These are phyloP conservation scores for Cryptotermes secundus DNA, from an alignment of 1,140 invertebrate species.

Conservation along the genomic window DNA sequence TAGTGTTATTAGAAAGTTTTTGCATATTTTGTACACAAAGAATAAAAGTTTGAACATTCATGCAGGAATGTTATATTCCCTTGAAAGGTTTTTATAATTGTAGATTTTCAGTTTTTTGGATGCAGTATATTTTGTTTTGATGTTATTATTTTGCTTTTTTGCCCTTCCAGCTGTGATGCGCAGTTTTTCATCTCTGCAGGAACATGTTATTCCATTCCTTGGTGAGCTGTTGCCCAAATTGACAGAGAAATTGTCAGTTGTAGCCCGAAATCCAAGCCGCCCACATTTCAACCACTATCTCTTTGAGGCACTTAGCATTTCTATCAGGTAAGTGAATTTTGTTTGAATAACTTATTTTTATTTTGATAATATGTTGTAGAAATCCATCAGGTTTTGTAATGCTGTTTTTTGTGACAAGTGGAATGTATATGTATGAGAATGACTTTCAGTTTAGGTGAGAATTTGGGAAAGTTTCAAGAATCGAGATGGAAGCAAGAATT, in stretches of 20 bases:
- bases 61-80: not conserved
- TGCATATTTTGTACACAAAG: too few species aligned
- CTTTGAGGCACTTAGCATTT: slow-evolving; percentile 89
- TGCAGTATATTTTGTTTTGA: not conserved
- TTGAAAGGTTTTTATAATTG: not conserved
- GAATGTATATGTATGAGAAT: too few species aligned
- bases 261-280: slow-evolving; percentile 93
- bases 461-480: too few species aligned
- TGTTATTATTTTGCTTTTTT: not conserved
- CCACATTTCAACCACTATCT: slow-evolving; percentile 98
- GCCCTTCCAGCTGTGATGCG: slow-evolving; percentile 78
- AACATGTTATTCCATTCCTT: slow-evolving; percentile 77
- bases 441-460: too few species aligned
- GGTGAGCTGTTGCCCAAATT: slow-evolving; percentile 77
- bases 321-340: slow-evolving; percentile 65
- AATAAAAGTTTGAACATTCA: not conserved
- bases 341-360: not conserved
- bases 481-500: too few species aligned
- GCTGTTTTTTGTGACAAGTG: not conserved
- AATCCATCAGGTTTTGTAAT: not conserved
- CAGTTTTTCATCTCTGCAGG: slow-evolving; percentile 78
- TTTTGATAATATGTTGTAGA: slow-evolving; percentile 14
- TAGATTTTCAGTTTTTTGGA: not conserved
- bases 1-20: too few species aligned
- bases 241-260: slow-evolving; percentile 76